phyloP scores from a whole-genome alignment of 2,888 invertebrate species.

The Athalia rosae region DNA sequence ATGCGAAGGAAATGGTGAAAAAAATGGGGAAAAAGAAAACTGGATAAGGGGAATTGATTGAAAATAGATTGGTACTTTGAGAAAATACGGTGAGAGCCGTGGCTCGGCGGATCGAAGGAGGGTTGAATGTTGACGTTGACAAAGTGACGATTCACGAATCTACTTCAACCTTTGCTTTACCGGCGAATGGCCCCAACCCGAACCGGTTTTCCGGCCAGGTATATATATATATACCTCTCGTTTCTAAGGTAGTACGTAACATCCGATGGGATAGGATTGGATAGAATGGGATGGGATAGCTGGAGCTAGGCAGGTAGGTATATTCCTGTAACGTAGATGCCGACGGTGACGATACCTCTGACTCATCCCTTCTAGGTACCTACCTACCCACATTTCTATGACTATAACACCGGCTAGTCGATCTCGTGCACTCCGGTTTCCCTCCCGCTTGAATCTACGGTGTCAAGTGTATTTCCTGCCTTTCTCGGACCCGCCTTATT shows the following conservation, averaged over 20 bases:
- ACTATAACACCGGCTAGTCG: not conserved
- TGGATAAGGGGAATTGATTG: not conserved
- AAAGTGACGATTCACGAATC: conserved; percentile 44
- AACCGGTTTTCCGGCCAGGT: conserved; percentile 21
- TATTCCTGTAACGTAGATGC: conserved; percentile 13
- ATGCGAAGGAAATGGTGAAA: not conserved
- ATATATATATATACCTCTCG: not conserved
- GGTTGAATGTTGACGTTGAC: conserved; percentile 37
- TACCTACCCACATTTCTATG: conserved; percentile 11
- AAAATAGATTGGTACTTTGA: conserved; percentile 21
- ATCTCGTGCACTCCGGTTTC: conserved; percentile 61
- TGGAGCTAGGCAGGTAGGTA: not conserved
- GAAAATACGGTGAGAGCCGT: conserved; percentile 3
- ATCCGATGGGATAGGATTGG: no score
- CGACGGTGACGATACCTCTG: conserved; percentile 38
- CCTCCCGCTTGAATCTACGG: conserved; percentile 50
- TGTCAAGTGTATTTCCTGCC: conserved; percentile 73
- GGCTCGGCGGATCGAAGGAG: not conserved
- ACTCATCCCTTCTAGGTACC: conserved; percentile 37
- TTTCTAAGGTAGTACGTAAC: no score
- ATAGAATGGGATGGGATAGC: no score
- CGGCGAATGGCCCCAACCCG: conserved; percentile 11
- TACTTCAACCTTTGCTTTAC: conserved; percentile 33
- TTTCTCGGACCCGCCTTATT: conserved; percentile 17
- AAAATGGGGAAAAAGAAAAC: not conserved